These are phyloP conservation scores for Drosophila baimaii DNA, from an alignment of 1,140 invertebrate genomes.

Conservation along the genomic window DNA sequence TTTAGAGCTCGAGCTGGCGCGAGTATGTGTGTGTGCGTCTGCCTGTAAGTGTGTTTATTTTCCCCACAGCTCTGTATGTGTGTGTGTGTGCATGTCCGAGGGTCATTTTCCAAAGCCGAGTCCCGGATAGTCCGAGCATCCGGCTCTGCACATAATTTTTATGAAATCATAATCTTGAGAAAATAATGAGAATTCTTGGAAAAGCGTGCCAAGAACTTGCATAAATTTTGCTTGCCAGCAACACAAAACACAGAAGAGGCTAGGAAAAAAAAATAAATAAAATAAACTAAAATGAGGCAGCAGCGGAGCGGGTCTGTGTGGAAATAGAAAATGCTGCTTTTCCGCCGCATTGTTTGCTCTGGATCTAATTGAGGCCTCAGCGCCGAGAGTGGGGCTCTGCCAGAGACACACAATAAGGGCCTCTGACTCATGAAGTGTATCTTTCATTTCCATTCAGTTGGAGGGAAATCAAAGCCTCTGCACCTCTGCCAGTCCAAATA, in stretches of 20 bases:
- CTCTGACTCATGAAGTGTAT: slow-evolving; percentile 21
- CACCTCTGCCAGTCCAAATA: slow-evolving; percentile 51
- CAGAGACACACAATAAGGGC: slow-evolving; percentile 32
- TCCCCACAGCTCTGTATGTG: slow-evolving; percentile 16
- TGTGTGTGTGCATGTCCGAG: slow-evolving; percentile 49
- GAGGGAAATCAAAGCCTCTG: slow-evolving; percentile 36
- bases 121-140: slow-evolving; percentile 35
- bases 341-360: slow-evolving; percentile 14
- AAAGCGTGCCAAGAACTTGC: slow-evolving; percentile 65
- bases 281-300: slow-evolving; percentile 25
- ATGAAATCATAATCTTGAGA: slow-evolving; percentile 70
- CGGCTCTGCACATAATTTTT: slow-evolving; percentile 64
- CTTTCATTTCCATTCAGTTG: slow-evolving; percentile 46
- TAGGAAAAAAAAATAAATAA: slow-evolving; percentile 1
- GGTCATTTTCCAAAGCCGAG: slow-evolving; percentile 56
- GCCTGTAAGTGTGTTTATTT: slow-evolving; percentile 24
- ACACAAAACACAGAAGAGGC: slow-evolving; percentile 36
- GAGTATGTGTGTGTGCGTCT: slow-evolving; percentile 4
- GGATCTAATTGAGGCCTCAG: slow-evolving; percentile 44
- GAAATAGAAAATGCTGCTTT: slow-evolving; percentile 21
- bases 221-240: slow-evolving; percentile 42
- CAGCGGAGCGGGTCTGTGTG: too few species aligned
- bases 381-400: slow-evolving; percentile 11
- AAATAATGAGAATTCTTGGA: slow-evolving; percentile 67
- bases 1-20: slow-evolving; percentile 46